phyloP scores from a whole-genome alignment of 1,140 invertebrate genomes.

The Euborellia annulipes region DNA sequence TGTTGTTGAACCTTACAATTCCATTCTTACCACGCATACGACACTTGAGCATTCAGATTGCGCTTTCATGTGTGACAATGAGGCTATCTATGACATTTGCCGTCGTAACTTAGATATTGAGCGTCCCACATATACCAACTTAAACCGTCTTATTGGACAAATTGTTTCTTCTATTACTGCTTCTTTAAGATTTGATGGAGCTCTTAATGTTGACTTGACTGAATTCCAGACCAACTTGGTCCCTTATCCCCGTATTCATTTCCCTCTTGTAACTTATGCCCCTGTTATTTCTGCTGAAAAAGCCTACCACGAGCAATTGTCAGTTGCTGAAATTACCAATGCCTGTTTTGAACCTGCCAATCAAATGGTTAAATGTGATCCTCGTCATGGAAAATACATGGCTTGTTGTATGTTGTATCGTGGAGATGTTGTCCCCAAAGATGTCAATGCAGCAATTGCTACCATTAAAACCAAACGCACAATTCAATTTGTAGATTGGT shows the following conservation, averaged over 20 bases:
- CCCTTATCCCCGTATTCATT: slow-evolving; percentile 68
- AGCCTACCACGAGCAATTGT: slow-evolving; percentile 42
- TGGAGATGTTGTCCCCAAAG: slow-evolving; percentile 63
- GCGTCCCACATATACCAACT: slow-evolving; percentile 64
- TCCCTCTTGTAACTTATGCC: slow-evolving; percentile 47
- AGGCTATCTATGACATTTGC: slow-evolving; percentile 86
- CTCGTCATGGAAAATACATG: slow-evolving; percentile 36
- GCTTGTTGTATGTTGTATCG: slow-evolving; percentile 59
- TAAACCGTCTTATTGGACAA: slow-evolving; percentile 67
- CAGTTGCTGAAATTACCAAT: slow-evolving; percentile 48
- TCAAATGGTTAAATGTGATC: slow-evolving; percentile 89
- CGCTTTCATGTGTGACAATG: slow-evolving; percentile 64
- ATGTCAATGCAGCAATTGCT: slow-evolving; percentile 70
- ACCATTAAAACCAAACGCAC: slow-evolving; percentile 62
- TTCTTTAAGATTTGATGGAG: slow-evolving; percentile 30
- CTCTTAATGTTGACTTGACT: slow-evolving; percentile 73
- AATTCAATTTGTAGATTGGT: slow-evolving; percentile 47
- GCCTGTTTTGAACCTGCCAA: slow-evolving; percentile 73
- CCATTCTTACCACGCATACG: slow-evolving; percentile 44
- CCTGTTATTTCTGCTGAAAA: slow-evolving; percentile 47
- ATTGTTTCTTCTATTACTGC: slow-evolving; percentile 77
- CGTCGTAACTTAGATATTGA: slow-evolving; percentile 75
- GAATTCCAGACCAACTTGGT: slow-evolving; percentile 84
- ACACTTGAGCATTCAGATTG: slow-evolving; percentile 45
- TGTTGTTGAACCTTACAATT: slow-evolving; percentile 56